Evolutionary conservation across 92 coral and sea anemone species (phyloP).

Genomic region (Actinernus sp.): DNA sequence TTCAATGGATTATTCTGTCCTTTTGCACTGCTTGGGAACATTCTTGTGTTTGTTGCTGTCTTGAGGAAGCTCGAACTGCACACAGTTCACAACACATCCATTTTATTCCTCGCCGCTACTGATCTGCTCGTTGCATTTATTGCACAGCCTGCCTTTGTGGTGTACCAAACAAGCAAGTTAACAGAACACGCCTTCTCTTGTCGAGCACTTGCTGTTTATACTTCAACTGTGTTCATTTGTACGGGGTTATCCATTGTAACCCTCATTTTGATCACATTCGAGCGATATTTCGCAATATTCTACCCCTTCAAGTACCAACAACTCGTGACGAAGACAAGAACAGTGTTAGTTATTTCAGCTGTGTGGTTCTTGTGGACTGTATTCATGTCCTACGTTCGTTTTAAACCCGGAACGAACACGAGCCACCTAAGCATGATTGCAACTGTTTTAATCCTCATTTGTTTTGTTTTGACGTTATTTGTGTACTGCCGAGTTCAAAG

Average conservation of each 20-base stretch:
- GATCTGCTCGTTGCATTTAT: conserved; percentile 61
- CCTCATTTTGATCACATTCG: conserved; percentile 65
- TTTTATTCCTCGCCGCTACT: conserved; percentile 66
- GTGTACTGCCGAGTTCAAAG: conserved; percentile 68
- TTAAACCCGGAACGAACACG: conserved; percentile 51
- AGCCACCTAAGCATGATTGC: conserved; percentile 48
- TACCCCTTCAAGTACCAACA: conserved; percentile 71
- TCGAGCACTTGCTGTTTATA: conserved; percentile 55
- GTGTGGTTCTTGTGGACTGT: conserved; percentile 65
- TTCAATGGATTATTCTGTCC: conserved; percentile 73
- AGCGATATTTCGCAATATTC: conserved; percentile 77
- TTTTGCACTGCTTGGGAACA: conserved; percentile 63
- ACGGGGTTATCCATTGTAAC: conserved; percentile 77
- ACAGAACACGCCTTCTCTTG: conserved; percentile 51
- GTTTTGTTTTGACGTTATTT: conserved; percentile 46
- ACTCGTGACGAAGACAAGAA: conserved; percentile 40
- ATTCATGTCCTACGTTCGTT: conserved; percentile 46
- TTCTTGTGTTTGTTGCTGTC: conserved; percentile 72
- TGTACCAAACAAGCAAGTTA: conserved; percentile 71
- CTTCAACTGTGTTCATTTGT: conserved; percentile 59
- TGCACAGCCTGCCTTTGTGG: conserved; percentile 71
- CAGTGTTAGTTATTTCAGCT: conserved; percentile 25
- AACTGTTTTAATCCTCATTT: conserved; percentile 39
- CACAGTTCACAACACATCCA: conserved; percentile 77
- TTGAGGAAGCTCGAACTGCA: conserved; percentile 70